These are phyloP conservation scores for Pseudorhiza aurosa DNA, from an alignment of 30 jellyfish, hydroid and myxozoan genomes.

Conservation along the genomic window DNA sequence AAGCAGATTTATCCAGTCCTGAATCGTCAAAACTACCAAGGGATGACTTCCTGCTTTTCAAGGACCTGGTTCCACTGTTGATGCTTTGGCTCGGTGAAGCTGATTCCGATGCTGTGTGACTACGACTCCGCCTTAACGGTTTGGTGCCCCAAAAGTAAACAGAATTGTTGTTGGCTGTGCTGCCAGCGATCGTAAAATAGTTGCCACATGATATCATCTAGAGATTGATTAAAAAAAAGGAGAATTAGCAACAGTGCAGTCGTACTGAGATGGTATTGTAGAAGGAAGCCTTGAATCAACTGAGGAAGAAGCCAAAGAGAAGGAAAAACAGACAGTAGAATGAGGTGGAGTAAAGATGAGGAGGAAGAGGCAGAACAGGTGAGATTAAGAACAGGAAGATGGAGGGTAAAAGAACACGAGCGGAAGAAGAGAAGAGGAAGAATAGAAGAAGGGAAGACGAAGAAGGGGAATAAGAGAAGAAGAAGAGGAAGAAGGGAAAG, in stretches of 20 bases:
- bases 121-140: slow-evolving; percentile 55
- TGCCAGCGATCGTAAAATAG: slow-evolving; percentile 80
- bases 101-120: slow-evolving; percentile 60
- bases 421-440: too few species aligned
- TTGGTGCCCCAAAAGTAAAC: slow-evolving; percentile 95
- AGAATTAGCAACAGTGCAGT: too few species aligned
- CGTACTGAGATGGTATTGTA: too few species aligned
- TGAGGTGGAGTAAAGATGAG: too few species aligned
- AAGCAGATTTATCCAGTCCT: slow-evolving; percentile 32
- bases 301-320: too few species aligned
- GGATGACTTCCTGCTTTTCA: slow-evolving; percentile 55
- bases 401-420: too few species aligned
- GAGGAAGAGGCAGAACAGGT: too few species aligned
- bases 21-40: slow-evolving; percentile 59
- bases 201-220: slow-evolving; percentile 81
- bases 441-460: too few species aligned
- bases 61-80: slow-evolving; percentile 43
- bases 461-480: neutral
- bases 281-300: too few species aligned
- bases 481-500: neutral
- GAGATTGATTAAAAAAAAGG: too few species aligned
- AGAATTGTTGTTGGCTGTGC: slow-evolving; percentile 28
- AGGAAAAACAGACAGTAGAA: too few species aligned
- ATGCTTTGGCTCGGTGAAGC: slow-evolving; percentile 60
- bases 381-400: too few species aligned